These are phyloP conservation scores for Pangasianodon gigas DNA, from an alignment of 2,113 vertebrate genomes.

Conservation along the genomic window DNA sequence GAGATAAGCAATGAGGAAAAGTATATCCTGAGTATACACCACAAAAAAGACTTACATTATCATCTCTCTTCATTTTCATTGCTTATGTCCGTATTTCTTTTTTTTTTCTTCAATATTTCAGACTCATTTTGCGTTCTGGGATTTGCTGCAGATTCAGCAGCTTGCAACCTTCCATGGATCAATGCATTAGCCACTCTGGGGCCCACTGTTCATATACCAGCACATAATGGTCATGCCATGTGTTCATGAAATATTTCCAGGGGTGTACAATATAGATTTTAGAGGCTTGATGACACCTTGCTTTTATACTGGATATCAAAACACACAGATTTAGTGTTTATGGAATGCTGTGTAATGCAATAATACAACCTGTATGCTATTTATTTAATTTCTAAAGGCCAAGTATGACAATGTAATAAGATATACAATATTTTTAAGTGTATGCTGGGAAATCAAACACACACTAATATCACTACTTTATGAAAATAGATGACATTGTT, in stretches of 20 bases:
- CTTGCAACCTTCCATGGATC: conserved; percentile 9
- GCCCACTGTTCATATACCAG: background rate
- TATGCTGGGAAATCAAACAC: background rate
- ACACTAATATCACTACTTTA: background rate
- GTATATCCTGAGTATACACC: conserved; percentile 5
- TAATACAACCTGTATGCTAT: background rate
- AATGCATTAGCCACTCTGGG: conserved; percentile 4
- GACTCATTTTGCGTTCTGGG: background rate
- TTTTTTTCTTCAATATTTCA: conserved; percentile 12
- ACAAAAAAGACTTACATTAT: conserved; percentile 17
- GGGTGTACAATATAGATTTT: background rate
- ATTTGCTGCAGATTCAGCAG: conserved; percentile 7
- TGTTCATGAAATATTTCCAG: background rate
- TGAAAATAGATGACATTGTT: background rate
- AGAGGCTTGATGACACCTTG: background rate
- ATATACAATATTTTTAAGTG: background rate
- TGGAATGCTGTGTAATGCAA: background rate
- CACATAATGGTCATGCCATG: background rate
- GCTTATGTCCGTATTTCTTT: background rate
- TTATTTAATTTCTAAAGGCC: background rate
- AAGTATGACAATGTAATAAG: background rate
- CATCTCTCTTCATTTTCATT: background rate
- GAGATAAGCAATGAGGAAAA: conserved; percentile 25
- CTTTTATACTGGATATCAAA: background rate
- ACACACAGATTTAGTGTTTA: background rate